A percentile compares a stretch with the other conserved stretches of the same genome.
These are phyloP conservation scores for Epinotia bilunana DNA, from an alignment of 2,888 invertebrate genomes.

Conservation along the genomic window DNA sequence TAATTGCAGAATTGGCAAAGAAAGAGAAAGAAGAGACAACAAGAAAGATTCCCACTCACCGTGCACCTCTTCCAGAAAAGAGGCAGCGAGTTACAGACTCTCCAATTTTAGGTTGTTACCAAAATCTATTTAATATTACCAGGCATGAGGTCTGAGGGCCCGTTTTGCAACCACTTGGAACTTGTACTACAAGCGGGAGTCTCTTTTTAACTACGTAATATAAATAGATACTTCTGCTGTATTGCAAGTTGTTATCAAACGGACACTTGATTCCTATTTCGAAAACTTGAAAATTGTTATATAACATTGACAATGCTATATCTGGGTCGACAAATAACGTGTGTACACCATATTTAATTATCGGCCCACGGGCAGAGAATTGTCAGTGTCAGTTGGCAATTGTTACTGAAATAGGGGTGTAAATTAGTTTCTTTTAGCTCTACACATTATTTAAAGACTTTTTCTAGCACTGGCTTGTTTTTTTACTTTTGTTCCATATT, in stretches of 20 bases:
- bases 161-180: neutral
- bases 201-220: too few relatives aligned
- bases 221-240: too few relatives aligned
- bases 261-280: too few relatives aligned
- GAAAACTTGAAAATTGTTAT: too few relatives aligned
- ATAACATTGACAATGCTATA: too few relatives aligned
- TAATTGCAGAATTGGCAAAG: constrained; percentile 49
- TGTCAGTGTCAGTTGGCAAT: too few relatives aligned
- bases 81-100: constrained; percentile 36
- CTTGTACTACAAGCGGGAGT: neutral
- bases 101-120: constrained; percentile 45
- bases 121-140: neutral
- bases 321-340: too few relatives aligned
- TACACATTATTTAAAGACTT: too few relatives aligned
- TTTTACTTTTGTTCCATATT: neutral
- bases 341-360: too few relatives aligned
- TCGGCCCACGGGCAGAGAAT: too few relatives aligned
- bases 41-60: constrained; percentile 4
- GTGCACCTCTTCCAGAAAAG: constrained; percentile 20
- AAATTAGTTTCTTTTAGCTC: too few relatives aligned
- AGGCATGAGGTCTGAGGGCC: neutral
- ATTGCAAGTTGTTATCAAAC: neutral
- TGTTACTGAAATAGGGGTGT: too few relatives aligned
- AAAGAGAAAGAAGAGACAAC: constrained; percentile 29
- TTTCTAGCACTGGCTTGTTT: neutral